Evolutionary conservation across 2,888 invertebrate genomes (phyloP).

Genomic region (Diarsia dahlii): DNA sequence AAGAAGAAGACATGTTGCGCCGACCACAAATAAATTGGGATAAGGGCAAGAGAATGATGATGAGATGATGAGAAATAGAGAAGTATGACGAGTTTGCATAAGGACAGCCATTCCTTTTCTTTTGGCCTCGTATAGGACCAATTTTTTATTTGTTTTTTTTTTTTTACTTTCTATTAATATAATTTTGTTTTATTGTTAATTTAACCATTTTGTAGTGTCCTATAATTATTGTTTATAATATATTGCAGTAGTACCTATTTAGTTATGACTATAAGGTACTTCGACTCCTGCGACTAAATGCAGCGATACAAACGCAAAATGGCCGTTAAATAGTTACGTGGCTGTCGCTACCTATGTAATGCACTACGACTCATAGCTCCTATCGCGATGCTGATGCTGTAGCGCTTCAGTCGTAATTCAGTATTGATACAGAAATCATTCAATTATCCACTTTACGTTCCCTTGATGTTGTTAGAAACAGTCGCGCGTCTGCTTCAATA

Average conservation of each 20-base stretch:
- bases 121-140: too few species aligned
- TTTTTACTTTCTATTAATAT: too few species aligned
- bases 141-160: too few species aligned
- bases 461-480: too few species aligned
- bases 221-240: constrained; percentile 8
- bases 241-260: constrained; percentile 17
- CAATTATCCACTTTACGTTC: not conserved
- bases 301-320: not conserved
- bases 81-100: not conserved
- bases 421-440: not conserved
- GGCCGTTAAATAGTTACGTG: too few species aligned
- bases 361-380: too few species aligned
- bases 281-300: not conserved
- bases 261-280: constrained; percentile 9
- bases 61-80: not conserved
- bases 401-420: not conserved
- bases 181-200: too few species aligned
- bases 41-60: too few species aligned
- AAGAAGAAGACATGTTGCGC: too few species aligned
- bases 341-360: too few species aligned
- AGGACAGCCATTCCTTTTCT: too few species aligned
- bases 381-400: not conserved
- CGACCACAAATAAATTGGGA: too few species aligned
- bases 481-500: not conserved
- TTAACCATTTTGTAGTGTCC: not conserved